These are phyloP conservation scores for Phoenicopterus ruber DNA, from an alignment of 2,113 vertebrate genomes.

Conservation along the genomic window DNA sequence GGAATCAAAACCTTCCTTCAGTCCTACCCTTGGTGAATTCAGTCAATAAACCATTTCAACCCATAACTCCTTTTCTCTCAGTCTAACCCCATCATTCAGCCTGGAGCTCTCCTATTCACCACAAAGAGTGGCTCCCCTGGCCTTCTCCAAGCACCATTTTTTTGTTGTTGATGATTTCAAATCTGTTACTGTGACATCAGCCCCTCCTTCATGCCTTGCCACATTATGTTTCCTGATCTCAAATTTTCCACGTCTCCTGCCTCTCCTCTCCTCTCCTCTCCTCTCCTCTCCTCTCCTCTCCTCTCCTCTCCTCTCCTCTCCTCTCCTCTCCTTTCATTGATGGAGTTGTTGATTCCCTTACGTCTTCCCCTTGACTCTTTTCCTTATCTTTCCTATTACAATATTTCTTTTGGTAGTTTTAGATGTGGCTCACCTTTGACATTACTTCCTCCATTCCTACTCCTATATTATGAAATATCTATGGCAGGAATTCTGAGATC, in stretches of 20 bases:
- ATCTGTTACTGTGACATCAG: background rate
- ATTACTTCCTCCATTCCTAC: background rate
- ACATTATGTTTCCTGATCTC: background rate
- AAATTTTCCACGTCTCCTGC: background rate
- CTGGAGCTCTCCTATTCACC: background rate
- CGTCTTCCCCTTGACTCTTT: background rate
- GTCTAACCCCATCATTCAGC: background rate
- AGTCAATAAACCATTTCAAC: background rate
- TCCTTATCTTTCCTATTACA: background rate
- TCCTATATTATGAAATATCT: background rate
- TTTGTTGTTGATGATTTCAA: background rate
- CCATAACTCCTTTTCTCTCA: background rate
- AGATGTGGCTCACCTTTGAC: background rate
- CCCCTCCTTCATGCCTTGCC: background rate
- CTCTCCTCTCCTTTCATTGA: background rate
- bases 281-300: background rate
- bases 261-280: background rate
- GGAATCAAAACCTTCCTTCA: background rate
- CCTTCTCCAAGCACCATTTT: background rate
- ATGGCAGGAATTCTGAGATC: background rate
- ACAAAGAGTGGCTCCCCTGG: background rate
- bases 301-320: background rate
- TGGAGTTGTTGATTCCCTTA: background rate
- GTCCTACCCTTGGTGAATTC: background rate
- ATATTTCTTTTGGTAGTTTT: background rate